Conservation (phyloP, 1,140 invertebrate species). For the Dendrolimus kikuchii region DNA sequence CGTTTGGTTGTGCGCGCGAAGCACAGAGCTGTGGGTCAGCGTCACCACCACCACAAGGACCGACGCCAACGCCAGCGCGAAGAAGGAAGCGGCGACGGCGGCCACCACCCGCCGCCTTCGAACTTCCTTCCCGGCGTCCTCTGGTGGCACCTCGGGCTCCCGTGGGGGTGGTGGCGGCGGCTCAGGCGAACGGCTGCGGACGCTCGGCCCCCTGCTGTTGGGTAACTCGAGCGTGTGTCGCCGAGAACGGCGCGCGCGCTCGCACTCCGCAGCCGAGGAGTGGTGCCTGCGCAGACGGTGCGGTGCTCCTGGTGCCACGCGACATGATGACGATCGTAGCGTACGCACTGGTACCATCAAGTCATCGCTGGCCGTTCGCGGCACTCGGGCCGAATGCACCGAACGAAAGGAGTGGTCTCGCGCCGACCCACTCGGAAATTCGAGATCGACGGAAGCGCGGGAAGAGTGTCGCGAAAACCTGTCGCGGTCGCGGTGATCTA, state of each 20-base stretch:
- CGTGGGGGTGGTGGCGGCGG: conserved; percentile 41
- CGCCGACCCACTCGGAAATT: conserved; percentile 51
- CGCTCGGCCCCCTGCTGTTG: conserved; percentile 52
- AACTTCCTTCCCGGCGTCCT: conserved; percentile 68
- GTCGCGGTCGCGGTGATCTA: conserved; percentile 55
- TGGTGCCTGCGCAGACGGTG: conserved; percentile 58
- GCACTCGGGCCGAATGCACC: conserved; percentile 57
- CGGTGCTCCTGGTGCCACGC: conserved; percentile 50
- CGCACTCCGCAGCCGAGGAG: conserved; percentile 61
- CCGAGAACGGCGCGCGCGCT: conserved; percentile 53
- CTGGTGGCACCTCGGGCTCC: conserved; percentile 45
- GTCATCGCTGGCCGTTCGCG: conserved; percentile 57
- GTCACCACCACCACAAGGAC: conserved; percentile 81
- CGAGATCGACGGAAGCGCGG: conserved; percentile 60
- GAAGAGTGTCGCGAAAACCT: conserved; percentile 61
- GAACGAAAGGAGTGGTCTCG: conserved; percentile 60
- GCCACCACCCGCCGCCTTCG: conserved; percentile 76
- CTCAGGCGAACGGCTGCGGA: conserved; percentile 53
- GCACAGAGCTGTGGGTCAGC: conserved; percentile 77
- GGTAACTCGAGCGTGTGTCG: conserved; percentile 56
- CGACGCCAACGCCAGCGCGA: conserved; percentile 78
- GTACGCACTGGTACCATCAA: conserved; percentile 61
- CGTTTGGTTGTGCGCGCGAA: conserved; percentile 72
- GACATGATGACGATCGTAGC: conserved; percentile 57
- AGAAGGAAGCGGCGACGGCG: conserved; percentile 77